Evolutionary conservation across 2,888 invertebrate genomes (phyloP).

Genomic region (Luperina testacea): DNA sequence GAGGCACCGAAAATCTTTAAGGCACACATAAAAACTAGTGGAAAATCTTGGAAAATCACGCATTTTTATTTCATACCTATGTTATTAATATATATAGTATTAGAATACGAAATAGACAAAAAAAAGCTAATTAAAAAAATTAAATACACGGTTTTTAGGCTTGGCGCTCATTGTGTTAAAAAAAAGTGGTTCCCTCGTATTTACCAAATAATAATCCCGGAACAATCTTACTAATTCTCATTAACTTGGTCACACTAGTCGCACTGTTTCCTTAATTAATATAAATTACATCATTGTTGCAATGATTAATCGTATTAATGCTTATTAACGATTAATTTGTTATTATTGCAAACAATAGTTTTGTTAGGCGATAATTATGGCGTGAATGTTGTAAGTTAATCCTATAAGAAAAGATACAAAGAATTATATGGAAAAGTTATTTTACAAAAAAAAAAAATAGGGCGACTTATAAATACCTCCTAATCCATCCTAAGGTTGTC

Average conservation of each 20-base stretch:
- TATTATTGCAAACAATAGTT: slow-evolving; percentile 60
- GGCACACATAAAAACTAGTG: too few species aligned
- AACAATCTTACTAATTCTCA: slow-evolving; percentile 51
- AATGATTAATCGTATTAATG: slow-evolving; percentile 76
- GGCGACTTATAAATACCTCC: not conserved
- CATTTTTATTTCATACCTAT: too few species aligned
- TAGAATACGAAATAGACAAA: too few species aligned
- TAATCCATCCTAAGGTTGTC: too few species aligned
- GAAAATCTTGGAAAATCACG: too few species aligned
- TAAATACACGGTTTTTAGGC: too few species aligned
- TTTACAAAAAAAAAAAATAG: not conserved
- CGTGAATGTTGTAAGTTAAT: slow-evolving; percentile 38
- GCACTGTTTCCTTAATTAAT: slow-evolving; percentile 77
- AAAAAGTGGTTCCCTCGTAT: not conserved
- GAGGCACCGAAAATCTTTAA: too few species aligned
- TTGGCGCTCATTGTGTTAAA: not conserved
- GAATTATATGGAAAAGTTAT: not conserved
- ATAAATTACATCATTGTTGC: slow-evolving; percentile 79
- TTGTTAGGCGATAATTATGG: slow-evolving; percentile 43
- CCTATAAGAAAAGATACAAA: not conserved
- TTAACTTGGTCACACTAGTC: slow-evolving; percentile 53
- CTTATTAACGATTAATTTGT: slow-evolving; percentile 68
- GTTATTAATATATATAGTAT: too few species aligned
- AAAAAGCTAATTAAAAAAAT: too few species aligned
- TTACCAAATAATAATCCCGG: not conserved